Base-by-base conservation (phyloP, 2,888 invertebrate species). In the Synergus japonicus region DNA sequence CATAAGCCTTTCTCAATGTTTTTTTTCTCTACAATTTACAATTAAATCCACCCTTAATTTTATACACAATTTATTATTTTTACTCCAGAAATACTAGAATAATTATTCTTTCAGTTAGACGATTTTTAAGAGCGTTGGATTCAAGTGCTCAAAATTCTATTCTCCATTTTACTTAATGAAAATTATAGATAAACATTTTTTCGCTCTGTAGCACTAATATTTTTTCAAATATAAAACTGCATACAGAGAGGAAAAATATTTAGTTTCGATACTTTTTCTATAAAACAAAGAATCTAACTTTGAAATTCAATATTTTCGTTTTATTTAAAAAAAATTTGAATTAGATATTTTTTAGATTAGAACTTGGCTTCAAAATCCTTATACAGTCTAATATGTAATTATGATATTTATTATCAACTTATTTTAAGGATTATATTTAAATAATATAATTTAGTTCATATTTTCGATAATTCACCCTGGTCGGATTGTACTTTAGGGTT, bases 1-100 rank as follows among this genome's bases (percentile, higher is more conserved):
- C 37, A 10, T 54, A 41, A 73, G n/a, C 54, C 54, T 73, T 73
- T 73, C 73, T 58, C 37, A 58, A 58, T n/a, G 9, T 54, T 37
- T 18, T 41, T 73, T 73, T 54, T 29, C 63, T 22, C 12, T 5
- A 29, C 18, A 63, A 13, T 29, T 63, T 29, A 63, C 10, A 4
- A 63, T 29, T 37, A 37, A 5, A 18, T 58, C 58, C n/a, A 18
- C 58, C 18, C 18, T 3, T 58, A 18, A 18, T 58, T 18, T 58
- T 4, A 1, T 18, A 58, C 58, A 18, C 3, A 58, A 58, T 29
- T 63, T 29, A 29, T 63, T 29, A 5, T 22, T 13, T 63, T 29
- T 22, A 18, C 9, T 58, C 18, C n/a, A 9, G 10, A 58, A 58
- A 18, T n/a, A 9, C n/a, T 18, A 58, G 18, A 58, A n/a, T 58